Conservation (phyloP, 2,888 invertebrate genomes). For the Rutpela maculata region DNA sequence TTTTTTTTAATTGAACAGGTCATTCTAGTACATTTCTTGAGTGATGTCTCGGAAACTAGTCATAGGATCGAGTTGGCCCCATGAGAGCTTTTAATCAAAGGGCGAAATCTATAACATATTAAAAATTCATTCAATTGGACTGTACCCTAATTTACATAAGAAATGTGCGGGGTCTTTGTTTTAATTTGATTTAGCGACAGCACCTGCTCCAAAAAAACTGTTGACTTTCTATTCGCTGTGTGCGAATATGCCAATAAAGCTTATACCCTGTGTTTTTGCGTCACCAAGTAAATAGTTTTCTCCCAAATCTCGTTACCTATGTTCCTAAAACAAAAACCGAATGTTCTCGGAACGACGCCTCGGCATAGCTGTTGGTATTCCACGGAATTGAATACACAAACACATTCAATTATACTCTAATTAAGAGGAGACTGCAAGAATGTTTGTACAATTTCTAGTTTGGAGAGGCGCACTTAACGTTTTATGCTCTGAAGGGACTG, state of each 20-base stretch:
- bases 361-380: slow-evolving; percentile 11
- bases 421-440: slow-evolving; percentile 30
- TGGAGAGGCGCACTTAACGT: slow-evolving; percentile 30
- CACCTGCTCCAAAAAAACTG: not conserved
- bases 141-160: too few species aligned
- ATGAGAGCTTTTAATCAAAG: too few species aligned
- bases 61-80: too few species aligned
- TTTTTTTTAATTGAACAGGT: too few species aligned
- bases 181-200: too few species aligned
- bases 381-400: slow-evolving; percentile 21
- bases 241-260: not conserved
- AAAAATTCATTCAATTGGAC: too few species aligned
- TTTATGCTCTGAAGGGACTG: slow-evolving; percentile 15
- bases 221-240: not conserved
- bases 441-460: slow-evolving; percentile 32
- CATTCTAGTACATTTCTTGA: too few species aligned
- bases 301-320: slow-evolving; percentile 11
- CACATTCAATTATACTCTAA: slow-evolving; percentile 36
- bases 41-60: too few species aligned
- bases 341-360: slow-evolving; percentile 19
- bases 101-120: too few species aligned
- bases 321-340: slow-evolving; percentile 20
- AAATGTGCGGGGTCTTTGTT: too few species aligned
- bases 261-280: slow-evolving; percentile 8
- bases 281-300: slow-evolving; percentile 8